Base-by-base conservation (phyloP, 1,140 invertebrate genomes). In the Danaus plexippus region DNA sequence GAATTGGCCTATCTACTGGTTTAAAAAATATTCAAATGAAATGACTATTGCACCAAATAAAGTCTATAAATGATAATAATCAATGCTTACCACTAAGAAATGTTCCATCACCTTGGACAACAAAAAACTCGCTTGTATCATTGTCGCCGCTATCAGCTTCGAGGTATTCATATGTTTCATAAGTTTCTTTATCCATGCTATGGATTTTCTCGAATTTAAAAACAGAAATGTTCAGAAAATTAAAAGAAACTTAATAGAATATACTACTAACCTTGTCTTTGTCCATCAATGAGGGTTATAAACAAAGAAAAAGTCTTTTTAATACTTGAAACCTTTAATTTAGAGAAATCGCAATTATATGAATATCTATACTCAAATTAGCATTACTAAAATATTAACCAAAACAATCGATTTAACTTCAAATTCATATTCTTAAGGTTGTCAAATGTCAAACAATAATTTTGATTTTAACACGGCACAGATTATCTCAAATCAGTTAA, bases 51-150 rank as follows among this genome's bases (percentile, higher is more conserved):
- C 22, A 32, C 4, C 8, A 40, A 11, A 10, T 0, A 6, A 9
- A 42, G 9, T 46, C 45, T 11, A 47, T 41, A 11, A 32, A 53
- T 1, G 52, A 6, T 11, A 47, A 9, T 46, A 47, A 11, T 10
- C 32, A 40, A 54, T 60, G 47, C 54, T 64, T 58, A 65, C 58
- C 43, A 11, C 59, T 56, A 42, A 80, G 53, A 62, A 77, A 71
- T 50, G 76, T 80, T n/a, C 76, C 77, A 70, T 85, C 74, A 57
- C 81, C 73, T 64, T 84, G 75, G 13, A 86, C 70, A 12, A 86
- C 75, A 45, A 77, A 75, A 57, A 78, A 74, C 52, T 78, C 73
- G 9, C 71, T 61, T 9, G 66, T 43, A 46, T 71, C 58, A 43
- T 53, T 18, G 45, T 80, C 71, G 49, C 49, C 46, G 50, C 57